These are phyloP conservation scores for Scatophagus argus DNA, from an alignment of 2,113 vertebrate genomes.

Conservation along the genomic window DNA sequence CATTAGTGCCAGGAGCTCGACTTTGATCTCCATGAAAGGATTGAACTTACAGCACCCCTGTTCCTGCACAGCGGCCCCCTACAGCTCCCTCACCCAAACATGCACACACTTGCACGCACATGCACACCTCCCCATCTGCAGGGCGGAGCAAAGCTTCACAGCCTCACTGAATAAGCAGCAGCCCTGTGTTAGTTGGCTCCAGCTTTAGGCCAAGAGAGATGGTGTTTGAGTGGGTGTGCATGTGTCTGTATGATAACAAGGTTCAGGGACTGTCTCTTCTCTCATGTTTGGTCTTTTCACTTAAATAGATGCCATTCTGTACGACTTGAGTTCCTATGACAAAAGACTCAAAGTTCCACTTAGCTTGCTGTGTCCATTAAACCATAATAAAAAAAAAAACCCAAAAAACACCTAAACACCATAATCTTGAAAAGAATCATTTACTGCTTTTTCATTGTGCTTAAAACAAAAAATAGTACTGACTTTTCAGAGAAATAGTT, in stretches of 20 bases:
- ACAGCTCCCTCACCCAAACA: slow-evolving; percentile 30
- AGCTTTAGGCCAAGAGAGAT: slow-evolving; percentile 60
- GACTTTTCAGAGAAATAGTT: not conserved
- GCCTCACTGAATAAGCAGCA: slow-evolving; percentile 45
- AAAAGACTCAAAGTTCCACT: not conserved
- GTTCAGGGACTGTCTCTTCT: slow-evolving; percentile 25
- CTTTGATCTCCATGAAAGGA: slow-evolving; percentile 72
- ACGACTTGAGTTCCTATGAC: not conserved
- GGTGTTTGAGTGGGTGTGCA: slow-evolving; percentile 32
- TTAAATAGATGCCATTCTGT: not conserved
- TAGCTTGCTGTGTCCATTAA: not conserved
- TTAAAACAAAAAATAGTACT: not conserved
- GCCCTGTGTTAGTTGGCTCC: slow-evolving; percentile 25
- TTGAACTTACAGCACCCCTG: slow-evolving; percentile 46
- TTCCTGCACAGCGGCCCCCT: slow-evolving; percentile 35
- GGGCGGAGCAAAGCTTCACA: slow-evolving; percentile 45
- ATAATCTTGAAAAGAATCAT: not conserved
- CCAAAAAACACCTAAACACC: not conserved
- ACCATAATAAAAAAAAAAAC: too few species aligned
- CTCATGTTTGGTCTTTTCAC: slow-evolving; percentile 29
- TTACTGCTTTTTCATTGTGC: not conserved
- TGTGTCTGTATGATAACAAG: slow-evolving; percentile 18
- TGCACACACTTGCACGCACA: slow-evolving; percentile 1
- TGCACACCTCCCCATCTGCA: slow-evolving; percentile 57
- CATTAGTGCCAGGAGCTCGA: slow-evolving; percentile 36